phyloP scores from a whole-genome alignment of 2,888 invertebrate species.

The Scelioninae gen. 2 region DNA sequence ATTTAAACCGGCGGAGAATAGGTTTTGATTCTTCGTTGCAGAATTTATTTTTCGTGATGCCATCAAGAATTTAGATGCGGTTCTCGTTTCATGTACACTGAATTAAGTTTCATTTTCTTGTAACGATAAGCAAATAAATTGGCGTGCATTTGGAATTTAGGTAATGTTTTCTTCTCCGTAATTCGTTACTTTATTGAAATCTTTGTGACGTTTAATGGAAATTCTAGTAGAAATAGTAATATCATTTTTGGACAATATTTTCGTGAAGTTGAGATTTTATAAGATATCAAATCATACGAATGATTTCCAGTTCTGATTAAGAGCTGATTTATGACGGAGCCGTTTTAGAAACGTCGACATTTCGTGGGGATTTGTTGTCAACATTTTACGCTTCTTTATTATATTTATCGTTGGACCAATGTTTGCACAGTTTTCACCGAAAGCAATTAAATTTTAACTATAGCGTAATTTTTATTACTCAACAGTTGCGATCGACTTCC shows the following conservation, averaged over 20 bases:
- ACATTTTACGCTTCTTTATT: background rate
- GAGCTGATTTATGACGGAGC: too few relatives aligned
- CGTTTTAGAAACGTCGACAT: background rate
- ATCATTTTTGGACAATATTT: too few relatives aligned
- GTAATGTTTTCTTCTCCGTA: too few relatives aligned
- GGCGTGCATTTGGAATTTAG: too few relatives aligned
- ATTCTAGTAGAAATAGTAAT: too few relatives aligned
- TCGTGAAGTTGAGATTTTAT: slow-evolving; percentile 6
- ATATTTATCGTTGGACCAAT: background rate
- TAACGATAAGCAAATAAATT: too few relatives aligned
- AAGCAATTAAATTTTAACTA: slow-evolving; percentile 21
- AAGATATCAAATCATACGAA: background rate
- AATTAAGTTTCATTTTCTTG: background rate
- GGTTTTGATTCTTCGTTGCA: too few relatives aligned
- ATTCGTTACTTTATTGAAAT: too few relatives aligned
- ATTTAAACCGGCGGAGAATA: background rate
- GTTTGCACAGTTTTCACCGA: slow-evolving; percentile 5
- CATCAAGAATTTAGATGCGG: background rate
- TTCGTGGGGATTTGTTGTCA: background rate
- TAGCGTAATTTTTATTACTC: slow-evolving; percentile 21
- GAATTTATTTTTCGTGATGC: too few relatives aligned
- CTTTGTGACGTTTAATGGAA: too few relatives aligned
- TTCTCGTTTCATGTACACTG: background rate
- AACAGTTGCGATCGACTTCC: slow-evolving; percentile 15
- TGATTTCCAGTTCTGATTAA: too few relatives aligned